Conservation (phyloP, 2,888 invertebrate genomes). For the Meloe dianella region DNA sequence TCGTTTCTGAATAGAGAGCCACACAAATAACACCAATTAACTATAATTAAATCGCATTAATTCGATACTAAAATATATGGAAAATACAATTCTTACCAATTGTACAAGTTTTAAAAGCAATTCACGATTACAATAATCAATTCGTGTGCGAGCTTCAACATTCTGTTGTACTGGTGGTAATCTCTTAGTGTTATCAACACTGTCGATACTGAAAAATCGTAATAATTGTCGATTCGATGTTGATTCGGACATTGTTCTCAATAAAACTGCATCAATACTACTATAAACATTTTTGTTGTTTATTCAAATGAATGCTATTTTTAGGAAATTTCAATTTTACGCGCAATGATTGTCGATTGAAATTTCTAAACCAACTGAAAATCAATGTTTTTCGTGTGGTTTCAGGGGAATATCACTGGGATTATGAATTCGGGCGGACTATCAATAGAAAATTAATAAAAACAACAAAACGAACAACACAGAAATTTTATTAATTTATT, state of each 20-base stretch:
- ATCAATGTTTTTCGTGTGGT: too few relatives aligned
- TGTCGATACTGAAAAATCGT: conserved; percentile 41
- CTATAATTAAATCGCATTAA: conserved; percentile 38
- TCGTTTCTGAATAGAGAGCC: conserved; percentile 47
- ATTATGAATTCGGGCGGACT: too few relatives aligned
- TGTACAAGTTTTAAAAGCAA: conserved; percentile 45
- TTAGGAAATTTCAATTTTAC: neutral
- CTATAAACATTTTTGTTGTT: neutral
- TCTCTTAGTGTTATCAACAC: neutral
- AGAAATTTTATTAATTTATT: too few relatives aligned
- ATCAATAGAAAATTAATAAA: too few relatives aligned
- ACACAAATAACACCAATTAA: conserved; percentile 42
- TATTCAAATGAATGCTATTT: neutral
- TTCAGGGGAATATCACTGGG: too few relatives aligned
- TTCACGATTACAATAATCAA: conserved; percentile 22
- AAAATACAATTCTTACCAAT: conserved; percentile 38
- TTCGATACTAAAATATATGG: too few relatives aligned
- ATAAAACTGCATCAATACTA: neutral
- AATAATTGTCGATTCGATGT: conserved; percentile 11
- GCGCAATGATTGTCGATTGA: too few relatives aligned
- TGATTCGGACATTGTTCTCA: neutral
- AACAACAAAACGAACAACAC: too few relatives aligned
- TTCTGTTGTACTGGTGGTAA: neutral
- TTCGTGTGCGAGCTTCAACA: neutral
- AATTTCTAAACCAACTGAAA: too few relatives aligned